Base-by-base conservation (phyloP, 2,888 invertebrate genomes). In the Sturmia bella region DNA sequence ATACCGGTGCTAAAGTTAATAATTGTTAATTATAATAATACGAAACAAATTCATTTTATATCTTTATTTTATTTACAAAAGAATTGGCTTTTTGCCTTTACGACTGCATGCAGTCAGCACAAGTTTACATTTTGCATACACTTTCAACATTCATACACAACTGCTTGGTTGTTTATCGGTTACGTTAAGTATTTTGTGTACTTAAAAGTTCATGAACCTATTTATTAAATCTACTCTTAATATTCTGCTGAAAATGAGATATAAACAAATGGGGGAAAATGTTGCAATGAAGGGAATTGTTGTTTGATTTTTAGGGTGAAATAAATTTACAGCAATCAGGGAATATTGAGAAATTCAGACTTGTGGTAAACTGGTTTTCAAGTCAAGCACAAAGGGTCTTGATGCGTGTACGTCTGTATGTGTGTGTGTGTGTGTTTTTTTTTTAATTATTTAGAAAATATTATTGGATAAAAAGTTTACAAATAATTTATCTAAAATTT, bases 141-240 rank as follows among this genome's bases (percentile, higher is more conserved):
- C 37, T 61, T 68, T 19, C 50, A 61, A 54, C 61, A 43, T 54
- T 37, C 3, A 59, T 37, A 59, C 27, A 27, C 6, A 27, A 4
- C 63, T 54, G n/a, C n/a, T n/a, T n/a, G n/a, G n/a, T n/a, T n/a
- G n/a, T n/a, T n/a, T n/a, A n/a, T n/a, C n/a, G n/a, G n/a, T n/a
- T n/a, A n/a, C n/a, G n/a, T 76, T 21, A 39, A 66, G 57, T 57
- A 66, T 56, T 50, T 45, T 52, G n/a, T 59, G 43, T 56, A 69
- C 39, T 76, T 54, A 61, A 69, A 48, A 76, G 76, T 76, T 76
- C 76, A 69, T 63, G 39, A 69, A 76, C 69, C 61, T 74, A 63
- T 32, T 76, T 76, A 69, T 50, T 69, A 69, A 69, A 76, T 69
- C 21, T 69, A 76, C 54, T 76, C 64, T 74, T 64, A 64, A 64